Percentiles rank a stretch among this genome's conserved stretches.
Evolutionary conservation across 2,888 invertebrate species (phyloP).

Genomic region (Cerceris rybyensis): DNA sequence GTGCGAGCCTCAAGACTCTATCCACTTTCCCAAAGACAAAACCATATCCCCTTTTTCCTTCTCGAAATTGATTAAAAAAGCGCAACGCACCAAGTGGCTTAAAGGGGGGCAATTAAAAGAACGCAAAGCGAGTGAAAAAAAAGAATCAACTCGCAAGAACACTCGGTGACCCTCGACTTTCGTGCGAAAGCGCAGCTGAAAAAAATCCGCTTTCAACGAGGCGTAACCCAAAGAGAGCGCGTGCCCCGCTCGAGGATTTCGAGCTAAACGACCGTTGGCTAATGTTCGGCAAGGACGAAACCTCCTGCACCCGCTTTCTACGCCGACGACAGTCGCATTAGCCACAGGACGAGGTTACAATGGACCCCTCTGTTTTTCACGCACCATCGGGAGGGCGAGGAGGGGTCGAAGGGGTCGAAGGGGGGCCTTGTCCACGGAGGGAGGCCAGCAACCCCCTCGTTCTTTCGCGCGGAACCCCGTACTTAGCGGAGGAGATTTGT

Average conservation of each 20-base stretch:
- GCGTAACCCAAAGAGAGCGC: conserved; percentile 44
- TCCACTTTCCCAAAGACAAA: not conserved
- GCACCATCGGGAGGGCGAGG: conserved; percentile 57
- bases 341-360: conserved; percentile 72
- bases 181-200: conserved; percentile 67
- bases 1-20: not conserved
- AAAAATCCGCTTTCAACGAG: conserved; percentile 65
- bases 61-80: no score
- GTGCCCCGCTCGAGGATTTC: conserved; percentile 62
- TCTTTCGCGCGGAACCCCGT: conserved; percentile 45
- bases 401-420: conserved; percentile 18
- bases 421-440: conserved; percentile 6
- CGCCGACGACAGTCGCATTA: conserved; percentile 71
- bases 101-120: conserved; percentile 19
- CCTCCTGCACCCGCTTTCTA: conserved; percentile 57
- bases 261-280: conserved; percentile 69
- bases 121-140: not conserved
- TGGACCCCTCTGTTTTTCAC: conserved; percentile 72
- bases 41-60: not conserved
- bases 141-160: not conserved
- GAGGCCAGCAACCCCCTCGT: conserved; percentile 42
- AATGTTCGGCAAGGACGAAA: conserved; percentile 58
- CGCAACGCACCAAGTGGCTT: no score
- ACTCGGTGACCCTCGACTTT: conserved; percentile 56
- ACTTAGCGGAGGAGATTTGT: conserved; percentile 61